Evolutionary conservation across 2,888 invertebrate genomes (phyloP), one percentile per base, ranked within the genome.

Genomic region (Cantharis flavilabris): DNA sequence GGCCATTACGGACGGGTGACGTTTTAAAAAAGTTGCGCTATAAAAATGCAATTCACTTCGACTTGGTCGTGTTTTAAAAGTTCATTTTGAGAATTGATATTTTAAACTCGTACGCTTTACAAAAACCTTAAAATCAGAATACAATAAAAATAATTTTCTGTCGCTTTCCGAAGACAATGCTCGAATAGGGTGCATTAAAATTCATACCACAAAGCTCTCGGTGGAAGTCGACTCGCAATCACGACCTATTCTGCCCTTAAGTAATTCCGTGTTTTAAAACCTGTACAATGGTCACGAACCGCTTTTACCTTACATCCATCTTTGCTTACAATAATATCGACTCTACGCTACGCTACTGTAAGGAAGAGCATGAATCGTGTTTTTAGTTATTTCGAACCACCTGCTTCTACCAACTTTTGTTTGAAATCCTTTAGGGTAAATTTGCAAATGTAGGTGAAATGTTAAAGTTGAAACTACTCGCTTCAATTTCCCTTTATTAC

Each of bases 131-230:
- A 75, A 75, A 77, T 78, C 70, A 49, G 30, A 71, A 76, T 71
- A 78, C 78, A 78, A 78, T 78, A 76, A 78, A 75, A 73, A 76
- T 78, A 78, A 78, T 78, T 75, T 78, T 70, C 70, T 71, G 62
- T 62, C 72, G 70, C 62, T 76, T 72, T 70, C 33, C 33, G 67
- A 75, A 79, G 74, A 75, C 76, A 79, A 79, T 72, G 70, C 67
- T 72, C 69, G 63, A 49, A 69, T 71, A 74, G 75, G 62, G 64
- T 18, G 69, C 74, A 81, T 81, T 78, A 79, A 80, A 79, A 81
- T 81, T 81, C 81, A 80, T 80, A 79, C 78, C 81, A 74, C 80
- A 79, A 75, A 69, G 69, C 73, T 76, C 74, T 69, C 75, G 70
- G 74, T 78, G 78, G 78, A 81, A 77, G 76, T 72, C 63, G 74